Percentiles rank a stretch among this genome's conserved stretches.
Evolutionary conservation across 2,797 vertebrate species (phyloP).

Genomic region (Manis crassicaudata): DNA sequence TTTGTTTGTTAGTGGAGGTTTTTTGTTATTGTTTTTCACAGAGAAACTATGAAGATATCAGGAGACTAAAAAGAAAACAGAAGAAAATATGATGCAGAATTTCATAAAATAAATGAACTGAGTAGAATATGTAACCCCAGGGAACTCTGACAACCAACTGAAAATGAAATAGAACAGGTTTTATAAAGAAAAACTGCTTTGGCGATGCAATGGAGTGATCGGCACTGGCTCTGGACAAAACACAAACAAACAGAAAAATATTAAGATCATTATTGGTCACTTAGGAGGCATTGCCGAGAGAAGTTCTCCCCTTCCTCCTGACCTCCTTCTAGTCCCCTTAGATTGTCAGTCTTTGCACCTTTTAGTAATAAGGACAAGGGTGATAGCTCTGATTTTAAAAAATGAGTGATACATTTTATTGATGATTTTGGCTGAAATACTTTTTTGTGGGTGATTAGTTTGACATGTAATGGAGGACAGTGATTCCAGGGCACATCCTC

Average conservation of each 20-base stretch:
- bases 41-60: constrained; percentile 21
- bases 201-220: neutral
- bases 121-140: constrained; percentile 38
- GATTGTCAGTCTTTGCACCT: neutral
- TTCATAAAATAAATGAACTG: constrained; percentile 67
- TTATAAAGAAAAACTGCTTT: constrained; percentile 35
- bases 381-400: neutral
- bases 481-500: no score
- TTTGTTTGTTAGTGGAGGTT: neutral
- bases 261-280: neutral
- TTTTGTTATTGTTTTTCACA: neutral
- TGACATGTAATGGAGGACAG: neutral
- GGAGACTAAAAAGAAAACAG: constrained; percentile 33
- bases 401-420: neutral
- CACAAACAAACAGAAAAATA: neutral
- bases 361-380: neutral
- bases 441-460: neutral
- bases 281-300: neutral
- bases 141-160: constrained; percentile 46
- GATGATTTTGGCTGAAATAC: neutral
- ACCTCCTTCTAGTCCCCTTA: no score
- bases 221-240: neutral
- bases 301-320: neutral
- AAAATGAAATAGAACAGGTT: constrained; percentile 52
- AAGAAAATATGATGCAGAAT: constrained; percentile 61